phyloP scores from a whole-genome alignment of 2,113 vertebrate genomes.

The Delphinus delphis region DNA sequence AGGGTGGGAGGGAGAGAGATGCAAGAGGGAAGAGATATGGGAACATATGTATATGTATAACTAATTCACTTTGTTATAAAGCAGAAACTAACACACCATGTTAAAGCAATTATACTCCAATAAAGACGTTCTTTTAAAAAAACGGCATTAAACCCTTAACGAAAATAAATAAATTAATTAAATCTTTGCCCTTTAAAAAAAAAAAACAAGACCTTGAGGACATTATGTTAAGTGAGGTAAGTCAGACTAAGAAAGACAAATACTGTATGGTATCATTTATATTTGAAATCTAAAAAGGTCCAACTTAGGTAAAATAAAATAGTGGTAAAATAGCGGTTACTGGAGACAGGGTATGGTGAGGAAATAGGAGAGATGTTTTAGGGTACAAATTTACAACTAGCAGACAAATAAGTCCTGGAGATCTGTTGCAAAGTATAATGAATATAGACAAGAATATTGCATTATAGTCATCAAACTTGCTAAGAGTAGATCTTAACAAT shows the following conservation, averaged over 20 bases:
- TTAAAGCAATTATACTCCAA: too few relatives aligned
- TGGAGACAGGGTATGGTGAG: neutral
- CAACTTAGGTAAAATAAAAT: neutral
- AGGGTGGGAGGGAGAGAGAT: too few relatives aligned
- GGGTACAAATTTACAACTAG: neutral
- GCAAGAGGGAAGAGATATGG: too few relatives aligned
- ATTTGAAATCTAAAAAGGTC: neutral
- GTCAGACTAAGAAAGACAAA: neutral
- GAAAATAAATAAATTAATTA: too few relatives aligned
- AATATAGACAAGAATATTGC: neutral
- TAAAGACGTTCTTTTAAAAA: too few relatives aligned
- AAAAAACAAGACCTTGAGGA: neutral
- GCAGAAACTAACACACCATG: too few relatives aligned
- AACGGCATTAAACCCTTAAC: too few relatives aligned
- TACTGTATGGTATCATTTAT: neutral
- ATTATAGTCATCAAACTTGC: neutral
- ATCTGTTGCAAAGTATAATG: too few relatives aligned
- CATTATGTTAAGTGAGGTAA: neutral
- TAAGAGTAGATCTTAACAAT: neutral
- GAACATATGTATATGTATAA: too few relatives aligned
- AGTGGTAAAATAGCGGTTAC: neutral
- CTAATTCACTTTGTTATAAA: too few relatives aligned
- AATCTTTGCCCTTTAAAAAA: too few relatives aligned
- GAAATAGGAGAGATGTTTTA: neutral
- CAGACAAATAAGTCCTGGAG: neutral